phyloP scores from a whole-genome alignment of 2,113 vertebrate species.

The Carassius auratus region DNA sequence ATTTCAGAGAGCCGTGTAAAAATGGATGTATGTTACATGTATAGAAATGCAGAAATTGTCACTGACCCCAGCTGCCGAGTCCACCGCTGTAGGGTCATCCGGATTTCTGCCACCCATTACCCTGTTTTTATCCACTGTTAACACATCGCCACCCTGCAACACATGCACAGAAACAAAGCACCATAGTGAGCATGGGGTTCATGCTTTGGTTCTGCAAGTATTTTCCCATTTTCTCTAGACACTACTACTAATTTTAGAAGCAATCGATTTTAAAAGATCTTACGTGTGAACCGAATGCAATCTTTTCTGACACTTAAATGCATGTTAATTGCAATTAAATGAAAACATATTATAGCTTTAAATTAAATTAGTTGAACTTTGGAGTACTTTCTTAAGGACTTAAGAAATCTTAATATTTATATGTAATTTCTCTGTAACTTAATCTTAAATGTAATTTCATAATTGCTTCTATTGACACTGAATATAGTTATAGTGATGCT shows the following conservation, averaged over 20 bases:
- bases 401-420: too few relatives aligned
- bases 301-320: neutral
- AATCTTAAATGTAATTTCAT: too few relatives aligned
- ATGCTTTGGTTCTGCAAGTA: neutral
- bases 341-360: neutral
- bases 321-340: neutral
- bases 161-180: neutral
- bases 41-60: neutral
- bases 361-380: neutral
- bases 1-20: neutral
- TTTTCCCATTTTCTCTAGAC: neutral
- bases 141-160: conserved; percentile 49
- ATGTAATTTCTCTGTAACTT: too few relatives aligned
- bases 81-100: conserved; percentile 51
- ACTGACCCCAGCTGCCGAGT: conserved; percentile 57
- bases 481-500: too few relatives aligned
- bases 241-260: neutral
- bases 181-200: neutral
- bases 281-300: neutral
- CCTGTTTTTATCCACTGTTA: conserved; percentile 57
- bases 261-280: neutral
- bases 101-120: conserved; percentile 38
- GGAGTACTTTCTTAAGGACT: too few relatives aligned
- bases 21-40: neutral
- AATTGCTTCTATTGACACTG: too few relatives aligned